Evolutionary conservation across 2,888 invertebrate species (phyloP).

Genomic region (Sphaeridia pumilis): DNA sequence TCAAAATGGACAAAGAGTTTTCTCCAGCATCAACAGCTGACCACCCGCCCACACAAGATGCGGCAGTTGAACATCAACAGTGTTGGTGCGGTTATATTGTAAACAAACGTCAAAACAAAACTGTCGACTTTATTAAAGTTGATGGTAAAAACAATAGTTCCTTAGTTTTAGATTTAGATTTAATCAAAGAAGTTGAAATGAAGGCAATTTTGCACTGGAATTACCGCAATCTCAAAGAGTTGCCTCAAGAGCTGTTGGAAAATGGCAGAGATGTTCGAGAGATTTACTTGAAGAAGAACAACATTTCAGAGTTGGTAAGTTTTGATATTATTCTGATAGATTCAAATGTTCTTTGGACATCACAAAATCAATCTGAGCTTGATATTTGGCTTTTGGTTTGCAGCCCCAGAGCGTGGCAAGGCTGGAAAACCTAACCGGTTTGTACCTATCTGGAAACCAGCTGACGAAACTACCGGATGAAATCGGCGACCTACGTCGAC

Average conservation of each 20-base stretch:
- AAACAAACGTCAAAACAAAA: too few species aligned
- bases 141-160: too few species aligned
- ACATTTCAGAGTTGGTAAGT: constrained; percentile 36
- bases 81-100: too few species aligned
- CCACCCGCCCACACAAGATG: too few species aligned
- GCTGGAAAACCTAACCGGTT: constrained; percentile 31
- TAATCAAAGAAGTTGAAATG: constrained; percentile 39
- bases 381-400: too few species aligned
- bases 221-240: constrained; percentile 39
- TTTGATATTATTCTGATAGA: too few species aligned
- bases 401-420: constrained; percentile 32
- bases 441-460: constrained; percentile 34
- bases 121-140: too few species aligned
- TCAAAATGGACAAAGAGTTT: too few species aligned
- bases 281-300: constrained; percentile 41
- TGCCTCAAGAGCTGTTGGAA: constrained; percentile 39
- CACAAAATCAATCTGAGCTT: too few species aligned
- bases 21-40: too few species aligned
- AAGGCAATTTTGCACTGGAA: constrained; percentile 42
- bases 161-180: constrained; percentile 33
- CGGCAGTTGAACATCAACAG: too few species aligned
- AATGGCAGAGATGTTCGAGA: constrained; percentile 39
- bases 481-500: constrained; percentile 25
- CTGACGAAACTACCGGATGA: constrained; percentile 26
- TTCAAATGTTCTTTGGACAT: too few species aligned